Conservation (phyloP, 2,797 vertebrate species). For the Neostethus bicornis region DNA sequence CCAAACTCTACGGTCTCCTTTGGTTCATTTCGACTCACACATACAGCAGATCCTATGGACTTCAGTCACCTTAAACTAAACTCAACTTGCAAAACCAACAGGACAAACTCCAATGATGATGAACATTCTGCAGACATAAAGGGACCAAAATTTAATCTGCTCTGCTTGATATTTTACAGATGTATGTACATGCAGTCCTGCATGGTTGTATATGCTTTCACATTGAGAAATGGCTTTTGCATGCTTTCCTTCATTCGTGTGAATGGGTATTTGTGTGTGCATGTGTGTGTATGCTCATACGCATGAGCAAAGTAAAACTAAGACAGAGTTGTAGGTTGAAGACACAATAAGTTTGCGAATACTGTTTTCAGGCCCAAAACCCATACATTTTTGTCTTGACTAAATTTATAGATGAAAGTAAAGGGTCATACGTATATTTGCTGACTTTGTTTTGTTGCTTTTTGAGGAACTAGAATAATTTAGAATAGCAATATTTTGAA, state of each 20-base stretch:
- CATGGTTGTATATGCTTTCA: conserved; percentile 44
- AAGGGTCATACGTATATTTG: conserved; percentile 30
- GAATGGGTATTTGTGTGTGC: conserved; percentile 27
- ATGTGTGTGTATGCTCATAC: conserved; percentile 1
- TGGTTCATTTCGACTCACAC: conserved; percentile 42
- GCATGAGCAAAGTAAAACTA: conserved; percentile 7
- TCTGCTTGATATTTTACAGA: conserved; percentile 44
- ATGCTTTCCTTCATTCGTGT: conserved; percentile 38
- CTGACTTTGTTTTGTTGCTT: conserved; percentile 60
- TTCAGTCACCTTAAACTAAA: conserved; percentile 33
- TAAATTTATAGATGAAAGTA: conserved; percentile 48
- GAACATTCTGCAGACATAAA: conserved; percentile 53
- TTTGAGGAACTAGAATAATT: conserved; percentile 70
- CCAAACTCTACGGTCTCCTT: conserved; percentile 29
- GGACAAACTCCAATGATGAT: conserved; percentile 44
- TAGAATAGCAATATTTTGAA: conserved; percentile 63
- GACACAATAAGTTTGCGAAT: conserved; percentile 38
- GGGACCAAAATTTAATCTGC: conserved; percentile 61
- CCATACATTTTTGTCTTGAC: conserved; percentile 51
- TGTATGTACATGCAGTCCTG: conserved; percentile 34
- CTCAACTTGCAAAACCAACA: conserved; percentile 45
- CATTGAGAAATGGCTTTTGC: conserved; percentile 49
- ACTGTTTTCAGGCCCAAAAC: conserved; percentile 42
- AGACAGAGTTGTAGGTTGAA: not conserved
- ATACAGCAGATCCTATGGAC: conserved; percentile 50